Evolutionary conservation across 1,140 invertebrate species (phyloP).

Genomic region (Nasonia giraulti): DNA sequence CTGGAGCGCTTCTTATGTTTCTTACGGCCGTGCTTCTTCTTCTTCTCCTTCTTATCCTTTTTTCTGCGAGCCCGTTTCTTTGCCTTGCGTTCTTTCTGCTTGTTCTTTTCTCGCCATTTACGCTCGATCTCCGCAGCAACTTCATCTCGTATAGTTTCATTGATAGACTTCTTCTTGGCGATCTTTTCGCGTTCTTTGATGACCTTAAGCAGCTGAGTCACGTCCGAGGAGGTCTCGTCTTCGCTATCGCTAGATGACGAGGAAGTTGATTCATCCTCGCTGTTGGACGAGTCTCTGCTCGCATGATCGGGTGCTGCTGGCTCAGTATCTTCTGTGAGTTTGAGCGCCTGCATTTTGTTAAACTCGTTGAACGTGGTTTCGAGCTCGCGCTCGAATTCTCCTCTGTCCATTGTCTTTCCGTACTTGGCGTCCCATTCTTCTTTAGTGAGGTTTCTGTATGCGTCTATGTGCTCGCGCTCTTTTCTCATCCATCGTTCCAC

Average conservation of each 20-base stretch:
- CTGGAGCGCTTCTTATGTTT: constrained; percentile 56
- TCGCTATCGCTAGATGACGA: constrained; percentile 54
- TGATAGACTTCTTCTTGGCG: constrained; percentile 67
- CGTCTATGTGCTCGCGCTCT: constrained; percentile 61
- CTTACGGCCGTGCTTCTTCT: constrained; percentile 59
- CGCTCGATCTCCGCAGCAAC: constrained; percentile 70
- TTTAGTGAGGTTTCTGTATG: constrained; percentile 69
- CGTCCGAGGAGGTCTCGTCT: constrained; percentile 58
- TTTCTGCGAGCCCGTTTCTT: constrained; percentile 61
- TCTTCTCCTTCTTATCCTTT: constrained; percentile 57
- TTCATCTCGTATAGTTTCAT: constrained; percentile 71
- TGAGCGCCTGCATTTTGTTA: constrained; percentile 29
- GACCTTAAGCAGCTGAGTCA: constrained; percentile 65
- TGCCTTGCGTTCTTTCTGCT: constrained; percentile 58
- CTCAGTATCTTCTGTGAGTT: constrained; percentile 35
- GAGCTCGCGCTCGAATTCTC: constrained; percentile 46
- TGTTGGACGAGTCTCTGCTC: constrained; percentile 4
- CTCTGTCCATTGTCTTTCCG: constrained; percentile 53
- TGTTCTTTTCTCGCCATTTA: constrained; percentile 64
- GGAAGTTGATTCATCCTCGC: constrained; percentile 52
- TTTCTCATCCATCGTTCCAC: constrained; percentile 61
- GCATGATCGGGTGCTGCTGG: background rate
- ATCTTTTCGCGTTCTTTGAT: constrained; percentile 72
- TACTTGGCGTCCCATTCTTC: constrained; percentile 72
- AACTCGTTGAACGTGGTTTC: constrained; percentile 41